Base-by-base conservation (phyloP, 2,888 invertebrate species). In the Apomyelois bistriatella region DNA sequence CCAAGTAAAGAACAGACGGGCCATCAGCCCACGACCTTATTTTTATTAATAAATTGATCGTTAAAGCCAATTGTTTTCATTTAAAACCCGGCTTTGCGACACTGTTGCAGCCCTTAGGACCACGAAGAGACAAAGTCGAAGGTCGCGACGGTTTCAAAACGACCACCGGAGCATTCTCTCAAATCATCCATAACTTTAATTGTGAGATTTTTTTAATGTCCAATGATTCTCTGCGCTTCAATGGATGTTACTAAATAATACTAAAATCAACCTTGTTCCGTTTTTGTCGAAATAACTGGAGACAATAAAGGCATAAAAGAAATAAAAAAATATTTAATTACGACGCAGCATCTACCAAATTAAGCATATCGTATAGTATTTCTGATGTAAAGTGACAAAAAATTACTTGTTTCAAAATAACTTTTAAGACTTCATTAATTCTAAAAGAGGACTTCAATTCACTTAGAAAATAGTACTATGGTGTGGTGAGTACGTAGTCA, bases 191-290 rank as follows among this genome's bases (percentile, higher is more conserved):
- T 51, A 43, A 43, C 28, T 35, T 35, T 50, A 35, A 42, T 50
- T 41, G 42, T 40, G 8, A 51, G 38, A 10, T 68, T 62, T 66
- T 65, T 71, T 66, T 37, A n/a, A n/a, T n/a, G 7, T 15, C 28
- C 46, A 32, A 32, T 50, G 43, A 42, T 47, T 68, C 64, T 65
- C 28, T 47, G 10, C 38, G 42, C 35, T 36, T 17, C 41, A 9
- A 3, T 17, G 36, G 38, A 16, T 35, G 41, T 51, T 46, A 15
- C 51, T 41, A 47, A 46, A 50, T 54, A 28, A 43, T 53, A 48
- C 43, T 35, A 37, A 43, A 49, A 43, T 43, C 32, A 35, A 54
- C 28, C 36, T 35, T 40, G 37, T 41, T 41, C 32, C 49, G 37
- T 30, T 50, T 49, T 50, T 32, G 28, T 30, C n/a, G 49, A 50